These are phyloP conservation scores for Cyphomyrmex costatus DNA, from an alignment of 1,140 invertebrate genomes.

Conservation along the genomic window DNA sequence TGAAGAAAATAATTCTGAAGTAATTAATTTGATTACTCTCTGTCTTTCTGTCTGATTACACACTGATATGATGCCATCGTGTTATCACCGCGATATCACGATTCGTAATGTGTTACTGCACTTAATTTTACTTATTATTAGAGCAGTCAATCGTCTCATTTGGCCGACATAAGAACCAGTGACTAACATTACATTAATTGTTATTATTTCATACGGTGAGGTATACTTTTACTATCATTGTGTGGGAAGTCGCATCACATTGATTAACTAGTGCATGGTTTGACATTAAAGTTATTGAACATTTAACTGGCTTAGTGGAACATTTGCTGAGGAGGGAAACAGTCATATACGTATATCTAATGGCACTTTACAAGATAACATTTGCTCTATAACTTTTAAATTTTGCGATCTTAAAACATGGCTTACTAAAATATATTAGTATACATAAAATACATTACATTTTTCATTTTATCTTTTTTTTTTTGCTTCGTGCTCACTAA, in stretches of 20 bases:
- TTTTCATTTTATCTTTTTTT: neutral
- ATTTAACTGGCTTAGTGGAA: conserved; percentile 4
- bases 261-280: conserved; percentile 31
- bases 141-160: conserved; percentile 75
- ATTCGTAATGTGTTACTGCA: conserved; percentile 64
- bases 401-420: neutral
- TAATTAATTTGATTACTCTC: too few species aligned
- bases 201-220: conserved; percentile 50
- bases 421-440: conserved; percentile 20
- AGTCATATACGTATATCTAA: conserved; percentile 26
- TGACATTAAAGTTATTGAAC: conserved; percentile 62
- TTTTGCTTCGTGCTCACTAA: neutral
- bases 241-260: conserved; percentile 43
- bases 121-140: conserved; percentile 76
- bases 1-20: neutral
- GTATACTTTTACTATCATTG: conserved; percentile 56
- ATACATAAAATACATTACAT: too few species aligned
- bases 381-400: neutral
- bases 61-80: neutral
- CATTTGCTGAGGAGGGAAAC: neutral
- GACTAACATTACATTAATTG: conserved; percentile 61
- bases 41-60: neutral
- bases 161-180: conserved; percentile 36
- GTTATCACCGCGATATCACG: conserved; percentile 38
- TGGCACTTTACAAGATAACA: conserved; percentile 17